A percentile compares a stretch with the other conserved stretches of the same genome.
Conservation (phyloP, 2,888 invertebrate genomes). For the Heteropelma amictum region DNA sequence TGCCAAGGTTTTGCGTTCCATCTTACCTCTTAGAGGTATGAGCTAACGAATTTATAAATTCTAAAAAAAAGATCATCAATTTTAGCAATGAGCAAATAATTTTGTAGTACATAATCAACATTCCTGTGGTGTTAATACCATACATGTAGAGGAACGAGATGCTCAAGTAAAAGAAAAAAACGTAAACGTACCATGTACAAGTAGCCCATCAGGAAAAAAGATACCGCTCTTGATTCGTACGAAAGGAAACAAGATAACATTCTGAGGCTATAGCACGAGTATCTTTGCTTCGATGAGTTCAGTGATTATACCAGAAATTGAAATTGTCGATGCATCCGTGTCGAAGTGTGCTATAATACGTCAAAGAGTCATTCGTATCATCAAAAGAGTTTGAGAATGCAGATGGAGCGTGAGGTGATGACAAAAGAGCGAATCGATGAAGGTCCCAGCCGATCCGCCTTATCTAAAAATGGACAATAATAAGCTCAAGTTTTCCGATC, state of each 20-base stretch:
- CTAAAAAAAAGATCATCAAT: neutral
- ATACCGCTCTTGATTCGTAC: neutral
- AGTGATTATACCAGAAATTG: too few species aligned
- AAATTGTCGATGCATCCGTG: neutral
- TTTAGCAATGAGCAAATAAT: neutral
- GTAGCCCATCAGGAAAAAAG: constrained; percentile 21
- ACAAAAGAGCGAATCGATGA: constrained; percentile 68
- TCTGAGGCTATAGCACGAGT: neutral
- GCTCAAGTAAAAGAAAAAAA: constrained; percentile 31
- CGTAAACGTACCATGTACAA: constrained; percentile 38
- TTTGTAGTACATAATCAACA: constrained; percentile 22
- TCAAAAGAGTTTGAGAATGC: constrained; percentile 69
- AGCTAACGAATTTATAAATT: neutral
- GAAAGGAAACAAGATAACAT: neutral
- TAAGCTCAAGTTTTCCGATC: constrained; percentile 78
- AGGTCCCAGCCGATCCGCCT: constrained; percentile 69
- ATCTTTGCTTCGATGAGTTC: constrained; percentile 15
- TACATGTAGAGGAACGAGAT: constrained; percentile 4
- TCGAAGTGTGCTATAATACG: neutral
- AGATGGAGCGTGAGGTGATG: constrained; percentile 66
- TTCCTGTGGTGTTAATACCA: constrained; percentile 19
- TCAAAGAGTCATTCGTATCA: neutral
- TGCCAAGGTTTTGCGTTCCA: constrained; percentile 8
- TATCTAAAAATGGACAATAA: constrained; percentile 75
- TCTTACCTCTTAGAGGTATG: neutral